Evolutionary conservation across 2,888 invertebrate species (phyloP), one percentile per base, ranked within the genome.

Genomic region (Aporophyla nigra): DNA sequence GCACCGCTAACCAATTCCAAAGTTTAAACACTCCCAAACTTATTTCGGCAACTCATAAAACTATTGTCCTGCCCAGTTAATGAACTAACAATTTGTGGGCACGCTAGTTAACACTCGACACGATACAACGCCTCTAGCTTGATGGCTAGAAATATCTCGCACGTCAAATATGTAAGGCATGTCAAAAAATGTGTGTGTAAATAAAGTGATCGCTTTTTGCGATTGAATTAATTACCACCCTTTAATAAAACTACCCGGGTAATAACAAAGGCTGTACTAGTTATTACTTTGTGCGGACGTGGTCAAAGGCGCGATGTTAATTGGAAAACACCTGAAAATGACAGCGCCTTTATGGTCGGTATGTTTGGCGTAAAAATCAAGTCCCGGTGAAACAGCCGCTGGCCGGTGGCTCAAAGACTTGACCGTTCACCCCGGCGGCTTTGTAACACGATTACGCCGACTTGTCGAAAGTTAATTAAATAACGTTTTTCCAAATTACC

Each of bases 401-500:
- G 86, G 89, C 90, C 86, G 81, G 88, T 86, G 88, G 91, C 93
- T 94, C 96, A 95, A 95, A 95, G 95, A 94, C 95, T 94, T 95
- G 96, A 95, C 96, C 95, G 93, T 93, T 92, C 92, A 91, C 92
- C 92, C 93, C 93, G 89, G 92, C 93, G 93, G 95, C 96, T 96
- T 96, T 96, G 96, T 96, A 96, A 96, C 95, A 91, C 96, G 96
- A 96, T 96, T 96, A 96, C 95, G 91, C 93, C 88, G 94, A 96
- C 95, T 96, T 96, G 96, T 96, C 96, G 95, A 96, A 96, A 96
- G 94, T 96, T 96, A 96, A 96, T 96, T 96, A 96, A 96, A 96
- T 96, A 96, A 95, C 96, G 96, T 96, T 96, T 96, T 96, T 96
- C 96, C 93, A 94, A 96, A 96, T 96, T 95, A 96, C 94, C 95